Evolutionary conservation across 2,113 vertebrate genomes (phyloP).

Genomic region (Xiphophorus hellerii): DNA sequence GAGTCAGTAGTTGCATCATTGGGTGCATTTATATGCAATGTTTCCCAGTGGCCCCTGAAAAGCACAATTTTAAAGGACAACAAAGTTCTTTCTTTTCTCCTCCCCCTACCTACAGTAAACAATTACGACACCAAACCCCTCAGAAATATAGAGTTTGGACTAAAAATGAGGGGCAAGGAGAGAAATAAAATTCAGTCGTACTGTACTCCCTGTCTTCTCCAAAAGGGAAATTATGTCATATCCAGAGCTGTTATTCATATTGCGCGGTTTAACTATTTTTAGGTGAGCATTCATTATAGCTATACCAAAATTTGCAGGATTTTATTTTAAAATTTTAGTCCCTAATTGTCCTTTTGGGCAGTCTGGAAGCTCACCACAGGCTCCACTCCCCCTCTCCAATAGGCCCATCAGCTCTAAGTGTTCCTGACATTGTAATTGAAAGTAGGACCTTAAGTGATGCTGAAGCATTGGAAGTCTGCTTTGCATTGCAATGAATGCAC

Average conservation of each 20-base stretch:
- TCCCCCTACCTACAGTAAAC: neutral
- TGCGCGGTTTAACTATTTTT: conserved; percentile 24
- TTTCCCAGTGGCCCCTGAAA: neutral
- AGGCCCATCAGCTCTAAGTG: conserved; percentile 63
- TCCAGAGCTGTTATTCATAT: conserved; percentile 29
- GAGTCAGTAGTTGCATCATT: neutral
- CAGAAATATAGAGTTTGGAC: neutral
- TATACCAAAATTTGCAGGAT: conserved; percentile 16
- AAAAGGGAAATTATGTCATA: conserved; percentile 47
- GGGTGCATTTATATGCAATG: neutral
- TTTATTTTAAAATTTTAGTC: conserved; percentile 54
- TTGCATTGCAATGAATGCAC: conserved; percentile 75
- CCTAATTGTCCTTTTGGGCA: conserved; percentile 55
- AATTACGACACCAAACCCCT: neutral
- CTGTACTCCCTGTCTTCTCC: neutral
- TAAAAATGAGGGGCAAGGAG: neutral
- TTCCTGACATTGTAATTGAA: conserved; percentile 79
- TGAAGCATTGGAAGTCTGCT: conserved; percentile 70
- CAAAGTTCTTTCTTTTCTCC: neutral
- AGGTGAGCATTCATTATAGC: conserved; percentile 40
- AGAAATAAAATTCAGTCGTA: neutral
- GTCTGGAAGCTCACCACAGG: conserved; percentile 60
- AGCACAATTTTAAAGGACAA: neutral
- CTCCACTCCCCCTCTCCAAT: conserved; percentile 61
- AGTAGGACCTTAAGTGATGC: conserved; percentile 73